Conservation (phyloP, 2,797 vertebrate species). For the Myiotriccus ornatus region DNA sequence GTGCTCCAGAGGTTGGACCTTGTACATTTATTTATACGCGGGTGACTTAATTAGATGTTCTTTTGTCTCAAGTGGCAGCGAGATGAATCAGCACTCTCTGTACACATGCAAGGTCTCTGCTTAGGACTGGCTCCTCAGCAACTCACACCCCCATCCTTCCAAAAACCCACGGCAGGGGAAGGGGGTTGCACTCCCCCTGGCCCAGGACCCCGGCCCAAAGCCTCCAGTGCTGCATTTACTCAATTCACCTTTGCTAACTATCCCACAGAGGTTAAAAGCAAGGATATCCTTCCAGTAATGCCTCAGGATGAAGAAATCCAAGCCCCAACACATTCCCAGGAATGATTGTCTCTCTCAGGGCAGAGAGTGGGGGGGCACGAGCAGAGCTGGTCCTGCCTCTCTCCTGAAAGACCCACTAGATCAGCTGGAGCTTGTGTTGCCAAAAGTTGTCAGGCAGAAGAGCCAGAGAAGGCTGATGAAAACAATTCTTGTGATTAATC, state of each 20-base stretch:
- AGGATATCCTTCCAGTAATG: fast-evolving
- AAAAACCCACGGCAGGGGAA: fast-evolving
- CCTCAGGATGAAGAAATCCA: background rate
- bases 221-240: background rate
- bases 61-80: conserved; percentile 39
- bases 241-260: fast-evolving
- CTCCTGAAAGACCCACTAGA: background rate
- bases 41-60: conserved; percentile 59
- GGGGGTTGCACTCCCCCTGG: fast-evolving
- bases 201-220: background rate
- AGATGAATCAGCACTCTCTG: conserved; percentile 63
- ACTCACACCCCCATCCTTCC: background rate
- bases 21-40: conserved; percentile 9
- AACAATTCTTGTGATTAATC: background rate
- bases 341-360: background rate
- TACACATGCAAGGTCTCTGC: background rate
- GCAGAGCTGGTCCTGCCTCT: background rate
- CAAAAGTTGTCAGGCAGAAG: background rate
- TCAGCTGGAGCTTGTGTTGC: background rate
- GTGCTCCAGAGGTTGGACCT: conserved; percentile 3
- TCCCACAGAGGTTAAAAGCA: background rate
- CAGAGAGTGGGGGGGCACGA: fast-evolving
- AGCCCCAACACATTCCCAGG: fast-evolving
- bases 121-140: background rate
- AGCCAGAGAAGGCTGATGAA: background rate